A percentile compares a stretch with the other conserved stretches of the same genome.
Evolutionary conservation across 2,797 vertebrate species (phyloP).

Genomic region (Graptemys geographica): DNA sequence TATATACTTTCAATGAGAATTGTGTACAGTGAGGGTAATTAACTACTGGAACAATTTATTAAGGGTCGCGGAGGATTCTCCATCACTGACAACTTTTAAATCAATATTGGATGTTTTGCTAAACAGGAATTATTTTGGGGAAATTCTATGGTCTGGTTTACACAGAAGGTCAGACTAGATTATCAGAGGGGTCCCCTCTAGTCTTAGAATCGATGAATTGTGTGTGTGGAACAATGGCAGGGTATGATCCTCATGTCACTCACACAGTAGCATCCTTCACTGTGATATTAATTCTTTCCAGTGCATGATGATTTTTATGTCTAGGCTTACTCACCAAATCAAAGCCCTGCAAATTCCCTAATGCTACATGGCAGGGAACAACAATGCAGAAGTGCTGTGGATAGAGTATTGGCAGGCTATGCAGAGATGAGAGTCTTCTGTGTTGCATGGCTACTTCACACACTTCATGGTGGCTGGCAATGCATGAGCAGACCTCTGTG

Average conservation of each 20-base stretch:
- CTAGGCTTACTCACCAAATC: neutral
- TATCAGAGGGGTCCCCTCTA: neutral
- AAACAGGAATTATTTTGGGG: neutral
- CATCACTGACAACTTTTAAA: neutral
- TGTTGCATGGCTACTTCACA: neutral
- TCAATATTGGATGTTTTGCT: neutral
- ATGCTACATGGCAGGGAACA: neutral
- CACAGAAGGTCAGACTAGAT: neutral
- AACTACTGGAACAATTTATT: neutral
- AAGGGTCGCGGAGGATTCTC: neutral
- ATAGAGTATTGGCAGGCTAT: neutral
- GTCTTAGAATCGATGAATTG: neutral
- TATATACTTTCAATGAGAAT: neutral
- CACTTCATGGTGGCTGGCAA: neutral
- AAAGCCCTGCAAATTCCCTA: neutral
- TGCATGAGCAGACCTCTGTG: fast-evolving
- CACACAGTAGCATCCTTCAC: neutral
- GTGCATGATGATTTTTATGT: fast-evolving
- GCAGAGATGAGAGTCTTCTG: neutral
- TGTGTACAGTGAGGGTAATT: fast-evolving
- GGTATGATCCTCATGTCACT: fast-evolving
- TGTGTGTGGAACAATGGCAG: neutral
- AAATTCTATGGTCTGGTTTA: neutral
- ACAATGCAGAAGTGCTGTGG: neutral
- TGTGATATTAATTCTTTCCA: neutral